Evolutionary conservation across 2,113 vertebrate genomes (phyloP).

Genomic region (Nothobranchius furzeri): DNA sequence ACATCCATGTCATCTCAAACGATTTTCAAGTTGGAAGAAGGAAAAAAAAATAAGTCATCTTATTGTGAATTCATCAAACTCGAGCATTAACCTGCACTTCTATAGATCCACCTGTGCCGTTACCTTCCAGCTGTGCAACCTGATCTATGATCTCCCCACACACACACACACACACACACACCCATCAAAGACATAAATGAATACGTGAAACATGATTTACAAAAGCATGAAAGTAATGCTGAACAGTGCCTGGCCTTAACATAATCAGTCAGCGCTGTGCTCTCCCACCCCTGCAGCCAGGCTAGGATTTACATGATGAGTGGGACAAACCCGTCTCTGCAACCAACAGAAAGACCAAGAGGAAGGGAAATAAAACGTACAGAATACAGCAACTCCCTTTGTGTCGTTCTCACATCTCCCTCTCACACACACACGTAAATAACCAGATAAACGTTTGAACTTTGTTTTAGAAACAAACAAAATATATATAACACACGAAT

Average conservation of each 20-base stretch:
- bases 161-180: background rate
- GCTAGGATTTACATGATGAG: constrained; percentile 44
- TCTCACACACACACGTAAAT: constrained; percentile 11
- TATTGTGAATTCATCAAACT: constrained; percentile 45
- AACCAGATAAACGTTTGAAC: constrained; percentile 60
- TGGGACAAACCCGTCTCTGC: background rate
- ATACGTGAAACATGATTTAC: constrained; percentile 69
- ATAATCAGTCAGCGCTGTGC: constrained; percentile 56
- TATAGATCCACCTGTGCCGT: constrained; percentile 39
- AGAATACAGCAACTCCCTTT: constrained; percentile 46
- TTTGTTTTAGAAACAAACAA: constrained; percentile 39
- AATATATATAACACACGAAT: constrained; percentile 42
- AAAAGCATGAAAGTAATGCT: constrained; percentile 74
- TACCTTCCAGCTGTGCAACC: constrained; percentile 36
- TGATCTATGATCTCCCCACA: constrained; percentile 9
- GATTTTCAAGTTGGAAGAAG: constrained; percentile 49
- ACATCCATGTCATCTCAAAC: constrained; percentile 64
- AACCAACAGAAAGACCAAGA: constrained; percentile 15
- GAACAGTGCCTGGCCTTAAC: constrained; percentile 67
- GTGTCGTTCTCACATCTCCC: constrained; percentile 40
- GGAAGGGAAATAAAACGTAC: background rate
- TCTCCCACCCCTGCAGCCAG: constrained; percentile 16
- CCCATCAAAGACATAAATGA: constrained; percentile 44
- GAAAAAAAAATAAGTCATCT: constrained; percentile 13
- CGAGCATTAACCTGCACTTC: constrained; percentile 41